Base-by-base conservation (phyloP, 2,888 invertebrate genomes). In the Noctua pronuba region DNA sequence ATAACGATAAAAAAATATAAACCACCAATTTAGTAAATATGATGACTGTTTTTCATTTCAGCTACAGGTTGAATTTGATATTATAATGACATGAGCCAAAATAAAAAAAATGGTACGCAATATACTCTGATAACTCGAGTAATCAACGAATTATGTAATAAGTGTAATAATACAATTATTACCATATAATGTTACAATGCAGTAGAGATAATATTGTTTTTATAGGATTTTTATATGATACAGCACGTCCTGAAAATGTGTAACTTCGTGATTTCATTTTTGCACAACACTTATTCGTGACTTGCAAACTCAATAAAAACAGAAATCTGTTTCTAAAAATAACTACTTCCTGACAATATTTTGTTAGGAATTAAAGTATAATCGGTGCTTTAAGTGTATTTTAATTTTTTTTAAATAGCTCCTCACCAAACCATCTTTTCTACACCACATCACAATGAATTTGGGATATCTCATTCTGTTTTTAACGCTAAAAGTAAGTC, bases 271-370 rank as follows among this genome's bases (percentile, higher is more conserved):
- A 66, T 73, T 80, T 49, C 1, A 69, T 75, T 82, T 87, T 86
- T 86, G 77, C 87, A 76, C 64, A 88, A 86, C 35, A 60, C 10
- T 69, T 77, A 6, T 52, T 73, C 64, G 35, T 52, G 71, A 76
- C 64, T 75, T 83, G 65, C 46, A 78, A 79, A 83, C 67, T 46
- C 44, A 74, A 83, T 88, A 85, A 87, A 88, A 85, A 38, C n/a
- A 58, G 60, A 58, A 80, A 77, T 70, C 41, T 16, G 3, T 60
- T 64, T 72, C 16, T 64, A 52, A 79, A 73, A 55, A 41, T 38
- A n/a, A 55, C 8, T 83, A 88, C 24, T 86, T 58, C 46, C 41
- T 58, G 52, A 69, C 31, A 24, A 65, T 46, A 16, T 67, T 67
- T 66, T 38, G 52, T 68, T 38, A 58, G 67, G 73, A 75, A 77